Evolutionary conservation across 1,140 invertebrate species (phyloP).

Genomic region (Caligus rogercresseyi): DNA sequence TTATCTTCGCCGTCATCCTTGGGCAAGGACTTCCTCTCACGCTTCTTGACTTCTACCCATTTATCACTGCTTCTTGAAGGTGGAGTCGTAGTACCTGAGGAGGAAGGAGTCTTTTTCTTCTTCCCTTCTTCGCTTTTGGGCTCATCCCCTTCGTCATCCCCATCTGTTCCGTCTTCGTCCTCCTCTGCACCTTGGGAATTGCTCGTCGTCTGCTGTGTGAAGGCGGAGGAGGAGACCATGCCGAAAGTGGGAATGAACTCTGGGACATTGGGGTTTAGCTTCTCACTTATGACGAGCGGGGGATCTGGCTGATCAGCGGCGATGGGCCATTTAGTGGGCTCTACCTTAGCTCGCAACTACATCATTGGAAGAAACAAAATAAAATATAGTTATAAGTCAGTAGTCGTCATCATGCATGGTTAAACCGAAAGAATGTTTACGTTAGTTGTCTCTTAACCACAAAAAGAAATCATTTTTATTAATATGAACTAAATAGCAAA

Average conservation of each 20-base stretch:
- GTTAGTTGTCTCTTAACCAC: too few species aligned
- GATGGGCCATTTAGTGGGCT: slow-evolving; percentile 73
- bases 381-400: too few species aligned
- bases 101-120: background rate
- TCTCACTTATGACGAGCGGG: slow-evolving; percentile 22
- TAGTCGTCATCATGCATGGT: too few species aligned
- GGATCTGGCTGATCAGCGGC: slow-evolving; percentile 22
- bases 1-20: background rate
- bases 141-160: slow-evolving; percentile 14
- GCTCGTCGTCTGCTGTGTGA: too few species aligned
- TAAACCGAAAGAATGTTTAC: too few species aligned
- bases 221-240: background rate
- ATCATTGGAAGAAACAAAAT: background rate
- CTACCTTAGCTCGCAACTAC: slow-evolving; percentile 53
- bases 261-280: slow-evolving; percentile 62
- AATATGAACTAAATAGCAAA: too few species aligned
- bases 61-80: slow-evolving; percentile 12
- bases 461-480: too few species aligned
- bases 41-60: slow-evolving; percentile 7
- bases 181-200: too few species aligned
- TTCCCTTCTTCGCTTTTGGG: slow-evolving; percentile 3
- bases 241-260: slow-evolving; percentile 49
- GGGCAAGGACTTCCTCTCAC: slow-evolving; percentile 7
- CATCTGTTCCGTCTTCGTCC: slow-evolving; percentile 21
- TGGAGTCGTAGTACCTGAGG: too few species aligned